These are phyloP conservation scores for Lampropteryx suffumata DNA, from an alignment of 2,888 invertebrate genomes.

Conservation along the genomic window DNA sequence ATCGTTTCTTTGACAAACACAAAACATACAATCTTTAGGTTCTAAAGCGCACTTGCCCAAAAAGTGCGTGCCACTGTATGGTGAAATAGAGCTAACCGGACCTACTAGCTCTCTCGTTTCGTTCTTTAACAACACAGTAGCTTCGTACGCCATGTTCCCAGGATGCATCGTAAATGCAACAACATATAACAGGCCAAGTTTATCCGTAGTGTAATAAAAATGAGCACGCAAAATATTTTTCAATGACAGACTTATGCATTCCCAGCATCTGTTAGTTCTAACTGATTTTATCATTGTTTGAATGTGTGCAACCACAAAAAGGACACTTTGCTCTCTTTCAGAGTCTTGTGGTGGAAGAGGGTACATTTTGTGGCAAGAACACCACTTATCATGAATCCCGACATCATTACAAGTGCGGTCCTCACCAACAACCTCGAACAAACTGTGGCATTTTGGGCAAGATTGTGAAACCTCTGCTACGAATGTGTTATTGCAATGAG, in stretches of 20 bases:
- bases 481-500: constrained; percentile 59
- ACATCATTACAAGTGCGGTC: constrained; percentile 87
- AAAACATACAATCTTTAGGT: constrained; percentile 53
- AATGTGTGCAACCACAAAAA: constrained; percentile 66
- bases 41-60: constrained; percentile 59
- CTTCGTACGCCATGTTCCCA: constrained; percentile 87
- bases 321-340: constrained; percentile 78
- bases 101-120: constrained; percentile 77
- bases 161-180: constrained; percentile 87
- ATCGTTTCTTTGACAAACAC: constrained; percentile 54
- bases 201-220: constrained; percentile 70
- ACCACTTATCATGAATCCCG: constrained; percentile 88
- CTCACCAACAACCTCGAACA: constrained; percentile 82
- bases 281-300: constrained; percentile 45
- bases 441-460: constrained; percentile 86
- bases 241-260: constrained; percentile 80
- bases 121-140: constrained; percentile 81
- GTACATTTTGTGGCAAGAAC: constrained; percentile 86
- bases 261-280: constrained; percentile 61
- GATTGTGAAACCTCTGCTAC: constrained; percentile 57
- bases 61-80: constrained; percentile 55
- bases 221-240: constrained; percentile 77
- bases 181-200: constrained; percentile 79
- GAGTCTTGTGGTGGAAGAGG: constrained; percentile 66
- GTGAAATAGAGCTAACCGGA: constrained; percentile 78